These are phyloP conservation scores for Whitmania pigra DNA, from an alignment of 1,140 invertebrate species.

Conservation along the genomic window DNA sequence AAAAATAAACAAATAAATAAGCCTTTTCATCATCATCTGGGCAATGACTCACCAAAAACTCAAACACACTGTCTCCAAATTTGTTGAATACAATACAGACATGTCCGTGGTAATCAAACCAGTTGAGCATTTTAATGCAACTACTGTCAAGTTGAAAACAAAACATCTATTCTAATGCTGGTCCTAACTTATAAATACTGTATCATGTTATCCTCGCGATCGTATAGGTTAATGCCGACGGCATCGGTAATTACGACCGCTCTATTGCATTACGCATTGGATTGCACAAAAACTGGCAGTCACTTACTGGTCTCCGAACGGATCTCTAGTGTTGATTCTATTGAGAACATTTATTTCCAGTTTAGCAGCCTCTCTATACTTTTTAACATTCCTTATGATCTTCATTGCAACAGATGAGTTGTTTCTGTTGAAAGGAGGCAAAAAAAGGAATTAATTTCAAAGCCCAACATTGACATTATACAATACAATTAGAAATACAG, in stretches of 20 bases:
- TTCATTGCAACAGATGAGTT: slow-evolving; percentile 67
- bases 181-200: too few relatives aligned
- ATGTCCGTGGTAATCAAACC: slow-evolving; percentile 98
- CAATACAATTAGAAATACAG: too few relatives aligned
- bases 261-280: background rate
- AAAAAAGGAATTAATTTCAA: too few relatives aligned
- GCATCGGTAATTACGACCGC: background rate
- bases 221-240: background rate
- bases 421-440: slow-evolving; percentile 25
- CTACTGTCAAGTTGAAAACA: slow-evolving; percentile 45
- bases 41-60: slow-evolving; percentile 75
- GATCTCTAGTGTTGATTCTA: slow-evolving; percentile 84
- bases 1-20: background rate
- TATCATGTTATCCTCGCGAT: background rate
- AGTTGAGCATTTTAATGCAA: slow-evolving; percentile 94
- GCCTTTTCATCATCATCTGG: background rate
- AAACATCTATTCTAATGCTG: too few relatives aligned
- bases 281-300: background rate
- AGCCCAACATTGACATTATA: too few relatives aligned
- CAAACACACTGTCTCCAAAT: slow-evolving; percentile 95
- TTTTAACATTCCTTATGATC: slow-evolving; percentile 99
- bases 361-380: slow-evolving; percentile 96
- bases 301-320: slow-evolving; percentile 83
- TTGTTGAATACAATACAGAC: slow-evolving; percentile 99
- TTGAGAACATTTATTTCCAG: slow-evolving; percentile 98